Evolutionary conservation across 2,888 invertebrate species (phyloP).

Genomic region (Hemithea aestivaria): DNA sequence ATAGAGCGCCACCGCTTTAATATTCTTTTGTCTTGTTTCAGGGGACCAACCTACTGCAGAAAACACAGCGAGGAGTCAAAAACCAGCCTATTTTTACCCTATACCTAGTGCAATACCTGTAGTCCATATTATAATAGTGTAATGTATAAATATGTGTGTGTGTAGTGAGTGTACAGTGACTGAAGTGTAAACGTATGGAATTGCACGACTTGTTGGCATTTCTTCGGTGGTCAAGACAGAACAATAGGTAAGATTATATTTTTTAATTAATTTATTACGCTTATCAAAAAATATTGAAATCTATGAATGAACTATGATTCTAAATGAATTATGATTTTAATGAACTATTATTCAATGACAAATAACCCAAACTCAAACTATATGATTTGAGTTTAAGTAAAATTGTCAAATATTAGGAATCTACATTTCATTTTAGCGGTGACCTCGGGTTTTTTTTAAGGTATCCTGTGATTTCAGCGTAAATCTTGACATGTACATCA

Average conservation of each 20-base stretch:
- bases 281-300: no score
- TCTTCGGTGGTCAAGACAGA: slow-evolving; percentile 5
- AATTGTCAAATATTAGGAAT: no score
- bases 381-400: no score
- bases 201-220: background rate
- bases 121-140: slow-evolving; percentile 12
- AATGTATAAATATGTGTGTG: slow-evolving; percentile 4
- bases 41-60: slow-evolving; percentile 57
- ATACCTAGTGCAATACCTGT: slow-evolving; percentile 9
- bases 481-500: no score
- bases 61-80: slow-evolving; percentile 20
- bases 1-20: no score
- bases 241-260: slow-evolving; percentile 7
- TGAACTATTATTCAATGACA: no score
- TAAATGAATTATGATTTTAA: no score
- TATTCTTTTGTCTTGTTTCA: slow-evolving; percentile 48
- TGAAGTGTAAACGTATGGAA: slow-evolving; percentile 8
- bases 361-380: no score
- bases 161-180: background rate
- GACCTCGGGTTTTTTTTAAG: no score
- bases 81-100: slow-evolving; percentile 20
- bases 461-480: no score
- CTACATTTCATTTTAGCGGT: no score
- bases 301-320: no score
- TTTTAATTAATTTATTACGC: slow-evolving; percentile 3